A percentile compares a stretch with the other conserved stretches of the same genome.
These are phyloP conservation scores for Azorinus chamasolen DNA, from an alignment of 2,888 invertebrate genomes.

Conservation along the genomic window DNA sequence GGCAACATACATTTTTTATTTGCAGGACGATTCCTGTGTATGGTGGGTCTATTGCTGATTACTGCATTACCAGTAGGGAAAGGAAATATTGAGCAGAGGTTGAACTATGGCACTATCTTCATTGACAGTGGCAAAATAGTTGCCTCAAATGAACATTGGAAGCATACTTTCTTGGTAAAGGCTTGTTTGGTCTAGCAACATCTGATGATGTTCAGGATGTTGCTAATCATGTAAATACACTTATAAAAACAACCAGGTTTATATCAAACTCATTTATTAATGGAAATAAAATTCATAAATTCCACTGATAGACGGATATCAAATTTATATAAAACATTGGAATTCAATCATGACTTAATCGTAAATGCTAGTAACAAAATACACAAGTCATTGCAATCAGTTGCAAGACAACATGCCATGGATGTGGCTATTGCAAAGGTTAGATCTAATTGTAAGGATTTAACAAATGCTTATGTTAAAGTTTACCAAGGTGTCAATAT, in stretches of 20 bases:
- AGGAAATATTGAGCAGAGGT: not conserved
- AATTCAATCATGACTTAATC: constrained; percentile 33
- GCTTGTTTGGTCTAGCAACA: constrained; percentile 33
- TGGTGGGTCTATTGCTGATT: no score
- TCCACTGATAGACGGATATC: constrained; percentile 18
- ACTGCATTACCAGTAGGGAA: no score
- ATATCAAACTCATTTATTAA: constrained; percentile 7
- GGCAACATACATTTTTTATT: not conserved
- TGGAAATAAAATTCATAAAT: constrained; percentile 19
- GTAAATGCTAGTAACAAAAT: constrained; percentile 20
- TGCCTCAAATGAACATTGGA: constrained; percentile 20
- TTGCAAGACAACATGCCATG: constrained; percentile 15
- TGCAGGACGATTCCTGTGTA: no score
- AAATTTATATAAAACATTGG: constrained; percentile 13
- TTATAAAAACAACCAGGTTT: constrained; percentile 7
- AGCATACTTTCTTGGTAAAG: constrained; percentile 31
- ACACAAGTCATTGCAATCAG: constrained; percentile 16
- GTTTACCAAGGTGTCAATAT: no score
- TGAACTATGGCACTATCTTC: constrained; percentile 34
- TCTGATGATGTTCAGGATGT: constrained; percentile 21
- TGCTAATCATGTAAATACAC: constrained; percentile 18
- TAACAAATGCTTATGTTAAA: no score
- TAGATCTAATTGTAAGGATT: constrained; percentile 21
- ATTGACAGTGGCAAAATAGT: constrained; percentile 10
- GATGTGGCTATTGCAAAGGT: constrained; percentile 2